Conservation (phyloP, 2,888 invertebrate species). For the Leptothorax acervorum region DNA sequence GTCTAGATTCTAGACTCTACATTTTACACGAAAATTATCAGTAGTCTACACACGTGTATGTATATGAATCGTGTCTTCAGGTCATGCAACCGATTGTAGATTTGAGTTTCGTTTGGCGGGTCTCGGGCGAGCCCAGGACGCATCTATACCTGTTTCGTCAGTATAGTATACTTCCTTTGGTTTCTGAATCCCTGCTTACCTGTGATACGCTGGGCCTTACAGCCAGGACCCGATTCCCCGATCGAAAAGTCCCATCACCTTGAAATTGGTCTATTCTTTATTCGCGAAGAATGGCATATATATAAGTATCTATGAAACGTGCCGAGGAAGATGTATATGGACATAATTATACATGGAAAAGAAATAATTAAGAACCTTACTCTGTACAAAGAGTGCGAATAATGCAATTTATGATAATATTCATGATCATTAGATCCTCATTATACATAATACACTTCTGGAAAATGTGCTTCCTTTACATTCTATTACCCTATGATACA, state of each 20-base stretch:
- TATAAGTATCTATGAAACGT: neutral
- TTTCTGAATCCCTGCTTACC: constrained; percentile 78
- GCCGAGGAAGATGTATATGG: neutral
- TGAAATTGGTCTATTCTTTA: neutral
- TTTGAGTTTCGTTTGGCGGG: neutral
- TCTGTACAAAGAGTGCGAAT: neutral
- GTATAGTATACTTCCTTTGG: constrained; percentile 70
- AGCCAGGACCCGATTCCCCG: constrained; percentile 53
- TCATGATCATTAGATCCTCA: neutral
- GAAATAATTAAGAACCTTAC: constrained; percentile 3
- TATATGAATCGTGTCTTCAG: neutral
- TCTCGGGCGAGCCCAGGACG: constrained; percentile 10
- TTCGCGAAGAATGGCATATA: neutral
- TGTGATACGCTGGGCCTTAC: constrained; percentile 80
- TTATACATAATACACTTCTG: neutral
- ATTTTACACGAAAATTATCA: neutral
- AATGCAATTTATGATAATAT: neutral
- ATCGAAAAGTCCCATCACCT: constrained; percentile 1
- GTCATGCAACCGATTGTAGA: neutral
- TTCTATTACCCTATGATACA: neutral
- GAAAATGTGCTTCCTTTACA: neutral
- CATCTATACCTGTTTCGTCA: constrained; percentile 61
- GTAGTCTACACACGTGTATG: neutral
- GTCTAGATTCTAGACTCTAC: neutral
- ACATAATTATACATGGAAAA: neutral